These are phyloP conservation scores for Etheostoma spectabile DNA, from an alignment of 2,113 vertebrate genomes.

Conservation along the genomic window DNA sequence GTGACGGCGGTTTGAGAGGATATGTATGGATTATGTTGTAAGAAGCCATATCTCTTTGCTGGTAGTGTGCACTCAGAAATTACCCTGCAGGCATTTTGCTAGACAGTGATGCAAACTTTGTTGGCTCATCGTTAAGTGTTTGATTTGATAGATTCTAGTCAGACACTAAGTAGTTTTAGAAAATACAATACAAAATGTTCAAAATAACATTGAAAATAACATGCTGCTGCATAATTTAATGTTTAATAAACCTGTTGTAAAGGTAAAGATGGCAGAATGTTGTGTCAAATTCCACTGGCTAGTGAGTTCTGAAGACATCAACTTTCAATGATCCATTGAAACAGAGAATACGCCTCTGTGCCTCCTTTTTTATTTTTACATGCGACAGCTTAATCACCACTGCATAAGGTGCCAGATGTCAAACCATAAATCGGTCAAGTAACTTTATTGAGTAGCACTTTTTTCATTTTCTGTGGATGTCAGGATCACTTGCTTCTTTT, in stretches of 20 bases:
- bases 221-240: constrained; percentile 49
- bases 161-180: constrained; percentile 1
- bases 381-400: neutral
- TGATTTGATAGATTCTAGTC: constrained; percentile 18
- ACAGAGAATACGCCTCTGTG: constrained; percentile 12
- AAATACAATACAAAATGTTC: neutral
- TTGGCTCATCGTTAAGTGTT: constrained; percentile 28
- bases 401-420: constrained; percentile 12
- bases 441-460: neutral
- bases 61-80: constrained; percentile 8
- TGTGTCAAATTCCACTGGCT: constrained; percentile 30
- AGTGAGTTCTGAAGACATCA: neutral
- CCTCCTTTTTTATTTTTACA: neutral
- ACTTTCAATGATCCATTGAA: constrained; percentile 36
- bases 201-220: neutral
- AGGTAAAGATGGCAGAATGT: constrained; percentile 31
- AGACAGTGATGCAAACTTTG: constrained; percentile 17
- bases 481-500: neutral
- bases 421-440: constrained; percentile 8
- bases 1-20: neutral
- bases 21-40: constrained; percentile 9
- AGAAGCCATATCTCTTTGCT: constrained; percentile 22
- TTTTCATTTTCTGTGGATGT: constrained; percentile 20
- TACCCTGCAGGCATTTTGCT: constrained; percentile 18
- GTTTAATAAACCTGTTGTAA: constrained; percentile 43